These are phyloP conservation scores for Todiramphus chloris DNA, from an alignment of 2,113 vertebrate species.

Conservation along the genomic window DNA sequence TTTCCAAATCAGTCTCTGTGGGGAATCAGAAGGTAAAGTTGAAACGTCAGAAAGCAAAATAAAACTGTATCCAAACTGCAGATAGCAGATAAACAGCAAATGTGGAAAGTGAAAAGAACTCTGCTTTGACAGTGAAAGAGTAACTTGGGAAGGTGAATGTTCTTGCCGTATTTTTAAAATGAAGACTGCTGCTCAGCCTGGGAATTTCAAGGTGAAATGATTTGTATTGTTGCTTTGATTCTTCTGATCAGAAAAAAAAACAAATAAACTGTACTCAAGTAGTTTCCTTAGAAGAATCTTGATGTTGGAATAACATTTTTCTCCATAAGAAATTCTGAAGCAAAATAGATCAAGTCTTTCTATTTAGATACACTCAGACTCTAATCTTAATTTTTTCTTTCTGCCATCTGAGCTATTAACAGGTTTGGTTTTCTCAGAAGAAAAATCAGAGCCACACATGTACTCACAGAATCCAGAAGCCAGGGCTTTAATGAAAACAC, in stretches of 20 bases:
- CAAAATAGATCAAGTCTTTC: neutral
- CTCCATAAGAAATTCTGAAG: neutral
- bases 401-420: neutral
- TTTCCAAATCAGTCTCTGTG: neutral
- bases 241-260: neutral
- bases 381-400: neutral
- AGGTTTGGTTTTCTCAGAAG: neutral
- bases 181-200: neutral
- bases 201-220: neutral
- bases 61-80: neutral
- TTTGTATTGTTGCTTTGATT: neutral
- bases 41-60: neutral
- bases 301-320: neutral
- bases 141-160: neutral
- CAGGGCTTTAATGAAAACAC: neutral
- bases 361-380: neutral
- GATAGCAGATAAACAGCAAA: neutral
- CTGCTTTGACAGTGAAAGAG: neutral
- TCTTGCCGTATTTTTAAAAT: slow-evolving; percentile 10
- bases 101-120: neutral
- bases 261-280: neutral
- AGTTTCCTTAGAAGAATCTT: neutral
- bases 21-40: neutral
- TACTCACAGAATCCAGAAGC: neutral
- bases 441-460: neutral